Evolutionary conservation across 1,140 invertebrate genomes (phyloP).

Genomic region (Bombus breviceps): DNA sequence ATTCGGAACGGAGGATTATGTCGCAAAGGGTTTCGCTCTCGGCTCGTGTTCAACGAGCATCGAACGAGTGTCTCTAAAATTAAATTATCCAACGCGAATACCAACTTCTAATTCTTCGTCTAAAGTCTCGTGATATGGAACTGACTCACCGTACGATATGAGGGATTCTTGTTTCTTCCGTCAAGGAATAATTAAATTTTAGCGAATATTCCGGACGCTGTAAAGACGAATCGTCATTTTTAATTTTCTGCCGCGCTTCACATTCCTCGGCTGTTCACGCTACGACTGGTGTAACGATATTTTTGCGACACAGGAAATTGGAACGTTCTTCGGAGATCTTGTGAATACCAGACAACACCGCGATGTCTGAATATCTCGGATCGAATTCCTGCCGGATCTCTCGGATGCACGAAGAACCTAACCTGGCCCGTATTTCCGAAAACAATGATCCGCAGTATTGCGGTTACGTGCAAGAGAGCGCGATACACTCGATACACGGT

Average conservation of each 20-base stretch:
- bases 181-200: neutral
- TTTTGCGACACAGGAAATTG: too few relatives aligned
- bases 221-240: too few relatives aligned
- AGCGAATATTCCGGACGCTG: neutral
- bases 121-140: too few relatives aligned
- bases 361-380: neutral
- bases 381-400: neutral
- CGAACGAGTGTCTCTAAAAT: neutral
- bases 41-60: neutral
- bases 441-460: conserved; percentile 58
- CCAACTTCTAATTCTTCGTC: neutral
- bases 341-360: neutral
- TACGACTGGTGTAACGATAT: too few relatives aligned
- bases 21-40: too few relatives aligned
- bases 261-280: too few relatives aligned
- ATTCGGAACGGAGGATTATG: too few relatives aligned
- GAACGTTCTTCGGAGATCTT: neutral
- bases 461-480: conserved; percentile 42
- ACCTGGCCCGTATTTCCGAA: conserved; percentile 38
- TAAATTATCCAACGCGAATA: neutral
- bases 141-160: neutral
- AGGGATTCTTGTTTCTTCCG: neutral
- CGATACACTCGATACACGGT: conserved; percentile 53
- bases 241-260: too few relatives aligned
- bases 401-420: neutral